Evolutionary conservation across 2,113 vertebrate species (phyloP).

Genomic region (Eidolon helvum): DNA sequence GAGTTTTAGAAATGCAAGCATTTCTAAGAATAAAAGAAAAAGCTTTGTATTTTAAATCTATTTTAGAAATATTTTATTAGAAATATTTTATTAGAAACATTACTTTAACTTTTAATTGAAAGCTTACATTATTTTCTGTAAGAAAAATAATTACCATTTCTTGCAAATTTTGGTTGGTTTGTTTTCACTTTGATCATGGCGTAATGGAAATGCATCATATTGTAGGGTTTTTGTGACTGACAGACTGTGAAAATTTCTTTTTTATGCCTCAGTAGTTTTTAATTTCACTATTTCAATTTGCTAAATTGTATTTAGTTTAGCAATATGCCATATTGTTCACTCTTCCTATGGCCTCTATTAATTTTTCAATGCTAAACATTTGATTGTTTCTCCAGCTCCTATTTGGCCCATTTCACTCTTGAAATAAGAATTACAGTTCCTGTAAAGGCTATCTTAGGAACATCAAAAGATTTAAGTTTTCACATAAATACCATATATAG

Average conservation of each 20-base stretch:
- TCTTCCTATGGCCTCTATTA: slow-evolving; percentile 58
- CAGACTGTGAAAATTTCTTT: slow-evolving; percentile 68
- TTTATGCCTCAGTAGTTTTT: slow-evolving; percentile 81
- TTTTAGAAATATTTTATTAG: background rate
- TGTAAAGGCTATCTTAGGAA: background rate
- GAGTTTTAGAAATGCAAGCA: background rate
- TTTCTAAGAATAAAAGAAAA: background rate
- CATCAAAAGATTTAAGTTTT: background rate
- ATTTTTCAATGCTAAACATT: slow-evolving; percentile 48
- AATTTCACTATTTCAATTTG: slow-evolving; percentile 80
- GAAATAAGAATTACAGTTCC: slow-evolving; percentile 7
- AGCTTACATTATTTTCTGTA: background rate
- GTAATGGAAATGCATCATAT: slow-evolving; percentile 36
- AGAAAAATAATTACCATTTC: background rate
- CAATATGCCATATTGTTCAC: slow-evolving; percentile 67
- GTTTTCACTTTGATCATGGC: slow-evolving; percentile 30
- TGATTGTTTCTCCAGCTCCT: slow-evolving; percentile 45
- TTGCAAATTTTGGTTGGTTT: background rate
- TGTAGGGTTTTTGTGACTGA: slow-evolving; percentile 69
- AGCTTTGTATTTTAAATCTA: background rate
- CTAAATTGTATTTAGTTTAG: slow-evolving; percentile 79
- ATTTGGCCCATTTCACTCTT: slow-evolving; percentile 34
- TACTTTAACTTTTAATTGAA: background rate
- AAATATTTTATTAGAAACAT: background rate
- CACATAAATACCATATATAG: background rate